Base-by-base conservation (phyloP, 2,888 invertebrate species). In the Trachelus iudaicus region DNA sequence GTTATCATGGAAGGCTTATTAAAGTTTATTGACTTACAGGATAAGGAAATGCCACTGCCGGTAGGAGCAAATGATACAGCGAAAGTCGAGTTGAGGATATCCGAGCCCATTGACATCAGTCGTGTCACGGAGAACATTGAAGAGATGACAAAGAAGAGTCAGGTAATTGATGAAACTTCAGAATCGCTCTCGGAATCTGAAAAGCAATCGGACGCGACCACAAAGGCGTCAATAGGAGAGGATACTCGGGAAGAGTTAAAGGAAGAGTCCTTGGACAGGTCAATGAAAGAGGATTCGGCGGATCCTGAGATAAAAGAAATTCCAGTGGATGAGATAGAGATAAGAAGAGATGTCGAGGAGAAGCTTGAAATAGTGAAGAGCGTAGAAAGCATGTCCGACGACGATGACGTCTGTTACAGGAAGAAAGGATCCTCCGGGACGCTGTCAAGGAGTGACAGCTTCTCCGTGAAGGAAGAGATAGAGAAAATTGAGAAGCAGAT, bases 321-420 rank as follows among this genome's bases (percentile, higher is more conserved):
- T 40, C 92, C 82, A 81, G 92, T 93, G 82, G 90, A 92, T 6
- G 92, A 93, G 85, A 92, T 92, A 82, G 92, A 93, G 86, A 92
- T 93, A 84, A 92, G 92, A 82, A 93, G 92, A 85, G 83, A 93
- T 31, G 79, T 80, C 1, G 77, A 79, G 4, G 73, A 76, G 11
- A 93, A 93, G 82, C 91, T 92, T 13, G 93, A 93, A 76, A 87
- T 93, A 73, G 89, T 90, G 15, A 92, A 92, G 80, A 93, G 93
- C 6, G 92, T 92, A 75, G 87, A 92, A 69, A 40, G 23, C 6
- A 4, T 4, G 2, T 40, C 40, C 34, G 80, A 81, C 87, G 92
- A 90, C 23, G 85, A 40, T 6, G 40, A 40, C 23, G 40, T 23
- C 1, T 40, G 15, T 6, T 73, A 88, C 69, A 79, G 81, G 35